These are phyloP conservation scores for Neoaliturus tenellus DNA, from an alignment of 2,888 invertebrate genomes.

Conservation along the genomic window DNA sequence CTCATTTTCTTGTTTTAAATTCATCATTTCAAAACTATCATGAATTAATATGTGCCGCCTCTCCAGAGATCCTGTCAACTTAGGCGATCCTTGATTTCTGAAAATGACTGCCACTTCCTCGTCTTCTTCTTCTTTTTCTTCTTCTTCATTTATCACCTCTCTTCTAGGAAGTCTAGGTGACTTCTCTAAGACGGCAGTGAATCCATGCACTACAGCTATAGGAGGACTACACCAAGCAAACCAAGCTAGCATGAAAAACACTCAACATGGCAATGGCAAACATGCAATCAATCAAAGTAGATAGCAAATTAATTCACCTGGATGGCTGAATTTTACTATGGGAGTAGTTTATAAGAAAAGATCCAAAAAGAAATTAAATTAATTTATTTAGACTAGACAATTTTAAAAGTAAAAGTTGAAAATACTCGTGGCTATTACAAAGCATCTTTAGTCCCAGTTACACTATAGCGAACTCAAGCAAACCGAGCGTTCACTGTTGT, in stretches of 20 bases:
- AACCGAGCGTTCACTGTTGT: no score
- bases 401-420: no score
- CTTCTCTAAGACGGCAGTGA: no score
- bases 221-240: not conserved
- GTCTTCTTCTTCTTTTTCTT: not conserved
- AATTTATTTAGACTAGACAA: no score
- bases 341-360: no score
- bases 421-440: no score
- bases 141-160: not conserved
- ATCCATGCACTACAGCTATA: not conserved
- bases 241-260: not conserved
- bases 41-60: not conserved
- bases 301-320: no score
- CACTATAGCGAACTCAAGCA: no score
- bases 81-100: no score
- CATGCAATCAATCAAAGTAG: not conserved
- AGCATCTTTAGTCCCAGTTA: no score
- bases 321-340: no score
- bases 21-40: not conserved
- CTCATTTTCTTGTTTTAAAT: not conserved
- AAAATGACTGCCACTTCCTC: not conserved
- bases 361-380: no score
- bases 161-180: not conserved
- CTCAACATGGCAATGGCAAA: not conserved
- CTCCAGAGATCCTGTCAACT: not conserved